Percentiles rank a stretch among this genome's conserved stretches.
Evolutionary conservation across 2,113 vertebrate genomes (phyloP).

Genomic region (Amblyopsis rosae): DNA sequence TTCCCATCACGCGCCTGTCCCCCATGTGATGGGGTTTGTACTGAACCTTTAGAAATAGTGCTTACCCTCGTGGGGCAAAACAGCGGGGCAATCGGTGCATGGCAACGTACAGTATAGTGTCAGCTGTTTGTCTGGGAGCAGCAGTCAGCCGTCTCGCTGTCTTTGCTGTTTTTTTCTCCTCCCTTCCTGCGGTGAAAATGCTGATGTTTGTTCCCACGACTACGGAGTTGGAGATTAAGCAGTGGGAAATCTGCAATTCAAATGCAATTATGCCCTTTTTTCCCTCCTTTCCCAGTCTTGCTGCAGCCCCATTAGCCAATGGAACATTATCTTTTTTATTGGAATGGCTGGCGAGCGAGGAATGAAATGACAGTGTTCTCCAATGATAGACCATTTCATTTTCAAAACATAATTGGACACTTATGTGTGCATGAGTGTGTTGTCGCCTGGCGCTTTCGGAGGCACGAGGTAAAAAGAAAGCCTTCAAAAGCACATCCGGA

Average conservation of each 20-base stretch:
- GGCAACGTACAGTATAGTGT: constrained; percentile 62
- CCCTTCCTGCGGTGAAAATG: constrained; percentile 54
- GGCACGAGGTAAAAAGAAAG: constrained; percentile 20
- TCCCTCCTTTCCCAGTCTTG: constrained; percentile 24
- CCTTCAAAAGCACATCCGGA: constrained; percentile 1
- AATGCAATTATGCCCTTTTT: constrained; percentile 60
- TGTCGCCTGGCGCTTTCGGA: constrained; percentile 19
- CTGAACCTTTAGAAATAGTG: constrained; percentile 1
- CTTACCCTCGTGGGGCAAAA: constrained; percentile 38
- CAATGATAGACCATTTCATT: constrained; percentile 53
- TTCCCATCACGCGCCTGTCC: too few relatives aligned
- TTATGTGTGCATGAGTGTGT: constrained; percentile 21
- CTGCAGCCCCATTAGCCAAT: constrained; percentile 50
- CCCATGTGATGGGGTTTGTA: too few relatives aligned
- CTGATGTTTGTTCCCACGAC: constrained; percentile 66
- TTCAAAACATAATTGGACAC: constrained; percentile 56
- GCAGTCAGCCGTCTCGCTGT: constrained; percentile 70
- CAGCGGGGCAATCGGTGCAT: constrained; percentile 45
- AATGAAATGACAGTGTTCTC: constrained; percentile 46
- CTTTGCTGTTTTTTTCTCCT: constrained; percentile 63
- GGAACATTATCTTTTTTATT: constrained; percentile 51
- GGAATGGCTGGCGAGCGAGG: constrained; percentile 33
- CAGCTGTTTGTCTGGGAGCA: constrained; percentile 69
- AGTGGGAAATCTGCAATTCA: constrained; percentile 60
- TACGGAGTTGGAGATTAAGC: constrained; percentile 53